Evolutionary conservation across 1,140 invertebrate species (phyloP), one percentile per base, ranked within the genome.

Genomic region (Drosophila busckii): DNA sequence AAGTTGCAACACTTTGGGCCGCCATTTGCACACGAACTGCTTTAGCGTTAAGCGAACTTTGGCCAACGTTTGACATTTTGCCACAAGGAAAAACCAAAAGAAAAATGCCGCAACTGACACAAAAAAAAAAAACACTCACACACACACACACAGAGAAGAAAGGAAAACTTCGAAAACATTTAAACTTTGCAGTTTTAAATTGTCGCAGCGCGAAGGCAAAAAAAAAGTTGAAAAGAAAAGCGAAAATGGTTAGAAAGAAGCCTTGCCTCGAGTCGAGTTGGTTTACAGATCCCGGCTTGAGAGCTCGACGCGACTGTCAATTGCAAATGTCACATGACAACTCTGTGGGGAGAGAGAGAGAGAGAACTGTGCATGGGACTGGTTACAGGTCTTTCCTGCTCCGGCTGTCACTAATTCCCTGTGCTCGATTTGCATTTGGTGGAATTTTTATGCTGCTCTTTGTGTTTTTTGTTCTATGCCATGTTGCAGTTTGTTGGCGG

Each of bases 311-410:
- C 60, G 68, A 82, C 75, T 80, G 75, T 75, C 75, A 82, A 75
- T 75, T 82, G 75, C 75, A 80, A 80, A 75, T 82, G 75, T 75
- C 75, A 82, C 75, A 75, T 29, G 50, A 56, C 40, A 69, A 70
- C 35, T 67, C 62, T 67, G 49, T 38, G 31, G 40, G 42, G 28
- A 35, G 46, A 34, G 46, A 10, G 6, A 8, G 7, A 29, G 29
- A 17, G 5, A 12, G 40, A 31, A 25, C n/a, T 40, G 32, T 5
- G 19, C 28, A 52, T 58, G 59, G 32, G 50, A 42, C 54, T 66
- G 44, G 49, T 75, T 60, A 54, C 49, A 54, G 59, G 59, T 65
- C 54, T 82, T 80, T 80, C 68, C 69, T n/a, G 75, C 68, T 73
- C n/a, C 70, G 64, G 50, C 54, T 82, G 73, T 82, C 75, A 73